Percentiles rank a stretch among this genome's conserved stretches.
phyloP scores from a whole-genome alignment of 2,888 invertebrate genomes.

The Machimus rusticus region DNA sequence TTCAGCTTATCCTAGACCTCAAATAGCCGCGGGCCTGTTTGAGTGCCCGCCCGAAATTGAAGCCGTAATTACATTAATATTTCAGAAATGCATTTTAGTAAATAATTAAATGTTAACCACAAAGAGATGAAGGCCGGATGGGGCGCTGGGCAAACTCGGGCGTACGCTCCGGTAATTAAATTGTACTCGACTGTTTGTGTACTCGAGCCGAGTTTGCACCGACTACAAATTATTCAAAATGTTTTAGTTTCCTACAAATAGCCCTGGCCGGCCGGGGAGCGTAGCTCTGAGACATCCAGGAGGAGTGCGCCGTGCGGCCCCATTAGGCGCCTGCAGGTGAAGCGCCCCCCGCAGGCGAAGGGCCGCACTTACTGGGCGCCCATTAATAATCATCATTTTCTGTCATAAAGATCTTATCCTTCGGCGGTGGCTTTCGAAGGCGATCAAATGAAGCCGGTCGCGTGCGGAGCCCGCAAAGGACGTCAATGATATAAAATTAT shows the following conservation, averaged over 20 bases:
- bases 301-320: not conserved
- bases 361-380: slow-evolving; percentile 44
- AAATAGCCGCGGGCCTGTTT: slow-evolving; percentile 29
- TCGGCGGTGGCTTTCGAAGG: slow-evolving; percentile 38
- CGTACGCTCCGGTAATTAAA: slow-evolving; percentile 45
- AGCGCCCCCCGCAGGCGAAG: not conserved
- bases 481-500: slow-evolving; percentile 60
- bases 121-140: slow-evolving; percentile 1
- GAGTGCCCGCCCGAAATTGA: slow-evolving; percentile 38
- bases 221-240: slow-evolving; percentile 25
- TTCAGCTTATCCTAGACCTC: slow-evolving; percentile 32
- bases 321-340: not conserved
- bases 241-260: slow-evolving; percentile 32
- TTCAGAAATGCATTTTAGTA: slow-evolving; percentile 54
- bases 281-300: not conserved
- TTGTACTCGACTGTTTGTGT: slow-evolving; percentile 31
- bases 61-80: slow-evolving; percentile 61
- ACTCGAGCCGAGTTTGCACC: not conserved
- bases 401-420: slow-evolving; percentile 53
- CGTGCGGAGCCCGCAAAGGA: slow-evolving; percentile 41
- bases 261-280: not conserved
- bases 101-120: slow-evolving; percentile 38
- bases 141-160: slow-evolving; percentile 40
- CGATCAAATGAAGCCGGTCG: slow-evolving; percentile 48
- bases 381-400: slow-evolving; percentile 52